Base-by-base conservation (phyloP, 2,888 invertebrate species). In the Allacma fusca region DNA sequence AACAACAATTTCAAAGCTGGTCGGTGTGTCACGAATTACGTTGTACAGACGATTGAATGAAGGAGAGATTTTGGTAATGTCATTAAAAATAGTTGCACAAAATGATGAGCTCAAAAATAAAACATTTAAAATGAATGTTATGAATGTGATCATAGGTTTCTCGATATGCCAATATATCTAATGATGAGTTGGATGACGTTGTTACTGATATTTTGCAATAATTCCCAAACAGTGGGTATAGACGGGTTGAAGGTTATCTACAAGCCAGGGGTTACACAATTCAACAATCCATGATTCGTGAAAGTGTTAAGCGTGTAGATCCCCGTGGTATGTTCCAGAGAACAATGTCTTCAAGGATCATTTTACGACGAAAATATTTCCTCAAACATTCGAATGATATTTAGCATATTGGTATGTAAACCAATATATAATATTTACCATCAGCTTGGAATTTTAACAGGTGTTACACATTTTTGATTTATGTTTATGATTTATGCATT, bases 171-270 rank as follows among this genome's bases (percentile, higher is more conserved):
- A n/a, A n/a, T n/a, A n/a, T n/a, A n/a, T n/a, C n/a, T n/a, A n/a
- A n/a, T n/a, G n/a, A n/a, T n/a, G n/a, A n/a, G n/a, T n/a, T 50
- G 50, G 50, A 50, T 50, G 13, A 4, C 13, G n/a, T 16, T 50
- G 50, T 50, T 1, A 16, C 16, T 16, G 2, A 13, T n/a, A 16
- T 50, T 19, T 16, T 50, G 1, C 5, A 12, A 2, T 1, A 50
- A n/a, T 50, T 50, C 34, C 81, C 79, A 9, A 78, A 81, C 26
- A 81, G 79, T n/a, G 81, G 81, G n/a, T 79, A 77, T 28, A 81
- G 79, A 78, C 28, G 79, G 21, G 76, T 81, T 79, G 57, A 72
- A 70, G 81, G 81, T 7, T 81, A 59, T 74, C 62, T 81, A 9
- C 28, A 59, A 7, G 12, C 21, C 13, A 21, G 50, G 26, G 65